Conservation (phyloP, 1,140 invertebrate species). For the Belonocnema kinseyi region DNA sequence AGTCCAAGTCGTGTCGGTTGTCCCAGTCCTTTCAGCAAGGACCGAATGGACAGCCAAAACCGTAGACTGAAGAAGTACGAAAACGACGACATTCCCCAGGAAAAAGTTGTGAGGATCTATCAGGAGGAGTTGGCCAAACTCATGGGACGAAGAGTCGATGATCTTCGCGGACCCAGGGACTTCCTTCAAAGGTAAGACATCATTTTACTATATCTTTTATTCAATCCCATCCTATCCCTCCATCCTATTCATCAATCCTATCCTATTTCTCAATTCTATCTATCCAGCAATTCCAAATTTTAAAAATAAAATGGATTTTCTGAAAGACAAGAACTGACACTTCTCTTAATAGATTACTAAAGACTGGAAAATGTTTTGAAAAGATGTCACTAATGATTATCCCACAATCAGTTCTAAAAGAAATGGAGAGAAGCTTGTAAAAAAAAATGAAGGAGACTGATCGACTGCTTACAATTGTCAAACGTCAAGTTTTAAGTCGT, state of each 20-base stretch:
- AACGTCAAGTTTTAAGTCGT: no score
- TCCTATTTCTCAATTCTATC: background rate
- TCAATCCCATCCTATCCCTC: background rate
- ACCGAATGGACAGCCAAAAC: conserved; percentile 81
- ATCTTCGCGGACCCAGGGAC: conserved; percentile 82
- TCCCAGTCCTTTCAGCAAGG: conserved; percentile 84
- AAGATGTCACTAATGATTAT: no score
- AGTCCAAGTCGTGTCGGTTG: conserved; percentile 85
- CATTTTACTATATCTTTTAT: background rate
- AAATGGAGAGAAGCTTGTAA: background rate
- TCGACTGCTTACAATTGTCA: no score
- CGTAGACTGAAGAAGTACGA: conserved; percentile 89
- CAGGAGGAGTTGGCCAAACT: conserved; percentile 96
- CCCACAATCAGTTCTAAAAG: conserved; percentile 17
- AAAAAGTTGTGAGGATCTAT: conserved; percentile 97
- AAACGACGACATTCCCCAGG: conserved; percentile 96
- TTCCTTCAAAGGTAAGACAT: conserved; percentile 71
- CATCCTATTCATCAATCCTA: background rate
- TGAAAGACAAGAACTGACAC: background rate
- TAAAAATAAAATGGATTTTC: no score
- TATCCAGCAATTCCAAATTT: background rate
- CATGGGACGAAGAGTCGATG: conserved; percentile 86
- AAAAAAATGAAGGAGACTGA: conserved; percentile 1
- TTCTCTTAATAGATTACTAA: background rate
- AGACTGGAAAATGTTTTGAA: no score